Evolutionary conservation across 2,797 vertebrate species (phyloP).

Genomic region (Macrochelys suwanniensis): DNA sequence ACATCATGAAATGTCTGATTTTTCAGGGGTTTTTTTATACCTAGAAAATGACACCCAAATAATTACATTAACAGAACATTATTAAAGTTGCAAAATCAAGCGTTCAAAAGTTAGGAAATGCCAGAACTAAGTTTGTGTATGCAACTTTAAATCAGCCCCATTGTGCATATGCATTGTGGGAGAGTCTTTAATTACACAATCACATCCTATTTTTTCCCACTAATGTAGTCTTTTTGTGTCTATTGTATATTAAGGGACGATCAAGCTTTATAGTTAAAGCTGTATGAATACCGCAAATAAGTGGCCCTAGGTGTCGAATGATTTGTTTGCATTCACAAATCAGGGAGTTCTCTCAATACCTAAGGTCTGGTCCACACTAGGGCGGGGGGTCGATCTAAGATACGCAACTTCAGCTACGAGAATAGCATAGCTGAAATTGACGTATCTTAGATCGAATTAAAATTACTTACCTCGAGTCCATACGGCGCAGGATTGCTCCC

Average conservation of each 20-base stretch:
- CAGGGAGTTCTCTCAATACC: background rate
- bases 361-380: background rate
- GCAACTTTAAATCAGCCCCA: background rate
- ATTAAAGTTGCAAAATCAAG: constrained; percentile 25
- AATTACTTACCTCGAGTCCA: no score
- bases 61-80: background rate
- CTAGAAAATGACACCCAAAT: constrained; percentile 25
- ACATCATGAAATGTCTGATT: background rate
- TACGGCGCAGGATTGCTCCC: no score
- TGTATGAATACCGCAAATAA: background rate
- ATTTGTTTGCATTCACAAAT: rapidly evolving
- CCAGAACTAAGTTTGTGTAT: constrained; percentile 29
- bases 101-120: constrained; percentile 19
- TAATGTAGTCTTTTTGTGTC: background rate
- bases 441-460: no score
- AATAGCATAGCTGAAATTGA: no score
- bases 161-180: background rate
- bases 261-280: background rate
- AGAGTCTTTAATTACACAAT: background rate
- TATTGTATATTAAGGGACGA: background rate
- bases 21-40: constrained; percentile 9
- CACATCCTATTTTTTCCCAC: background rate
- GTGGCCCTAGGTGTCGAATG: background rate
- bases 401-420: no score
- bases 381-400: no score